These are phyloP conservation scores for Porites evermanni DNA, from an alignment of 92 coral and sea anemone species.

Conservation along the genomic window DNA sequence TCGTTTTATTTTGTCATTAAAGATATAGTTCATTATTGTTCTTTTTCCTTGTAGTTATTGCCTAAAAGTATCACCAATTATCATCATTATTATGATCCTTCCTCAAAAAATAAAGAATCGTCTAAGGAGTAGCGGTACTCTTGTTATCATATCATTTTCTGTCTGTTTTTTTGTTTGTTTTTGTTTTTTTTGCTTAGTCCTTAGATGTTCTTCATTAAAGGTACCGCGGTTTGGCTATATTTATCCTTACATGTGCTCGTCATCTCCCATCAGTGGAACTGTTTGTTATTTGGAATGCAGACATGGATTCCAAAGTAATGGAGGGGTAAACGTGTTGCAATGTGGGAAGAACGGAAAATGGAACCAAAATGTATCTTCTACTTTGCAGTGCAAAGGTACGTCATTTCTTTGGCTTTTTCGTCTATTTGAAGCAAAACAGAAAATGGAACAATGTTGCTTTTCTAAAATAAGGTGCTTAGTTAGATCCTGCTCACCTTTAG, in stretches of 20 bases:
- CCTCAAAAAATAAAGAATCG: too few relatives aligned
- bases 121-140: too few relatives aligned
- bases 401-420: neutral
- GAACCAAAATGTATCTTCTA: constrained; percentile 15
- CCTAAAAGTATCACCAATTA: too few relatives aligned
- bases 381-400: constrained; percentile 37
- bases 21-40: too few relatives aligned
- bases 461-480: neutral
- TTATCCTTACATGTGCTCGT: constrained; percentile 66
- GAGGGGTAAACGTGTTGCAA: constrained; percentile 19
- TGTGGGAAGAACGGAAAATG: constrained; percentile 49
- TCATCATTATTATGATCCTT: too few relatives aligned
- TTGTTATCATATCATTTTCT: too few relatives aligned
- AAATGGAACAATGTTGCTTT: too few relatives aligned
- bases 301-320: constrained; percentile 27
- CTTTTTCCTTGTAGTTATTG: too few relatives aligned
- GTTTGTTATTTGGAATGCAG: constrained; percentile 35
- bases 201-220: constrained; percentile 51
- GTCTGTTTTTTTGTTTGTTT: neutral
- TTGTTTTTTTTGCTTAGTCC: constrained; percentile 34
- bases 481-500: too few relatives aligned
- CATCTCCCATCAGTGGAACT: constrained; percentile 37
- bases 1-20: too few relatives aligned
- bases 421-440: too few relatives aligned
- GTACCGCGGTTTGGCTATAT: constrained; percentile 64